These are phyloP conservation scores for Eupleurogrammus muticus DNA, from an alignment of 2,797 vertebrate genomes.

Conservation along the genomic window DNA sequence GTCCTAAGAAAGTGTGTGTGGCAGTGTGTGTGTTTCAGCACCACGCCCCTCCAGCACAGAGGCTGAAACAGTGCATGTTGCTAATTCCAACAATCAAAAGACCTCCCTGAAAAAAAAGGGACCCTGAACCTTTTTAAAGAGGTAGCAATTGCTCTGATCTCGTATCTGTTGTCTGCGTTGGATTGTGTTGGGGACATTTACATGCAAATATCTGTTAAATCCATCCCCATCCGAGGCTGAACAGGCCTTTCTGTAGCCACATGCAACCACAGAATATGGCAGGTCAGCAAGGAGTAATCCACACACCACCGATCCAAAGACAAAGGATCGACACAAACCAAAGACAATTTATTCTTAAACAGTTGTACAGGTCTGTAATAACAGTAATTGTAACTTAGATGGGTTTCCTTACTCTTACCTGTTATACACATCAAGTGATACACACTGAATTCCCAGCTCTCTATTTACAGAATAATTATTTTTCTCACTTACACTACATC, in stretches of 20 bases:
- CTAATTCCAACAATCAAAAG: conserved; percentile 77
- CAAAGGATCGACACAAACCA: conserved; percentile 26
- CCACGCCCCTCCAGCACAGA: conserved; percentile 29
- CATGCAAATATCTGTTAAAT: conserved; percentile 77
- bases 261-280: conserved; percentile 41
- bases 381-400: background rate
- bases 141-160: conserved; percentile 68
- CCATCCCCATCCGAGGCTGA: conserved; percentile 51
- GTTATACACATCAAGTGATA: background rate
- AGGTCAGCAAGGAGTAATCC: conserved; percentile 51
- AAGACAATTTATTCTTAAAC: conserved; percentile 4
- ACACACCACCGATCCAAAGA: conserved; percentile 21
- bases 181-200: conserved; percentile 71
- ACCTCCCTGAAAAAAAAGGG: conserved; percentile 62
- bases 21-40: conserved; percentile 49
- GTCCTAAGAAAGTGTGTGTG: conserved; percentile 44
- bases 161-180: conserved; percentile 62
- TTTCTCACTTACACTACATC: conserved; percentile 43
- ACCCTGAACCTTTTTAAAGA: conserved; percentile 58
- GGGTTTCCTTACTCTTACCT: background rate
- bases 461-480: conserved; percentile 41
- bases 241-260: conserved; percentile 60
- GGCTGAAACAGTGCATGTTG: conserved; percentile 61
- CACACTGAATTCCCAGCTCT: background rate
- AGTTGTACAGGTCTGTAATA: background rate